Evolutionary conservation across 2,888 invertebrate species (phyloP), one percentile per base, ranked within the genome.

Genomic region (Tachystola acroxantha): DNA sequence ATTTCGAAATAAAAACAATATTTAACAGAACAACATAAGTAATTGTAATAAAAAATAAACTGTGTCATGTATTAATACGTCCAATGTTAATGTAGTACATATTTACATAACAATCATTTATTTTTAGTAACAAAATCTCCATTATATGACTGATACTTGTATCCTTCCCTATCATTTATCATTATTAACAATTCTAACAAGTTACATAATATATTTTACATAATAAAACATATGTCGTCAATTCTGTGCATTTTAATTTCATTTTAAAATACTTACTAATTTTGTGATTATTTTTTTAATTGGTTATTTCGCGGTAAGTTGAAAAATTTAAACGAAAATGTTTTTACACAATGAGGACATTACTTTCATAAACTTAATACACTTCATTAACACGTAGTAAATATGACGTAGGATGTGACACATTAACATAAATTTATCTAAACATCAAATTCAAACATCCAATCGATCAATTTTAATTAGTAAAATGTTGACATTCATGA

Each of bases 21-120:
- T 53, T 51, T 53, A 58, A 57, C 53, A 53, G 48, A 62, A 59
- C 59, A 60, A 58, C 54, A 35, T 67, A 64, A 52, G 33, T 67
- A 64, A 64, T 70, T 61, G 53, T 63, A 67, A 66, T 72, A 72
- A 75, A 67, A n/a, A 72, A 67, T 74, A 73, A 74, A 72, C 65
- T 65, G 63, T 81, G 84, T 79, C 80, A 79, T 75, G 73, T 73
- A 66, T 52, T 59, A 64, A 63, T 67, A 69, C 61, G 65, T 58
- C 63, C 64, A 66, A 64, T 62, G 53, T 64, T 53, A 60, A 59
- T 60, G 46, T 59, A 56, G 49, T n/a, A n/a, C n/a, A n/a, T 61
- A 71, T 77, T 60, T 75, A 76, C 69, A 74, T 58, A 72, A 71
- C 63, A 62, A 62, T 60, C 42, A 46, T 46, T 50, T 50, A 48